Base-by-base conservation (phyloP, 2,888 invertebrate genomes). In the Hyles lineata region DNA sequence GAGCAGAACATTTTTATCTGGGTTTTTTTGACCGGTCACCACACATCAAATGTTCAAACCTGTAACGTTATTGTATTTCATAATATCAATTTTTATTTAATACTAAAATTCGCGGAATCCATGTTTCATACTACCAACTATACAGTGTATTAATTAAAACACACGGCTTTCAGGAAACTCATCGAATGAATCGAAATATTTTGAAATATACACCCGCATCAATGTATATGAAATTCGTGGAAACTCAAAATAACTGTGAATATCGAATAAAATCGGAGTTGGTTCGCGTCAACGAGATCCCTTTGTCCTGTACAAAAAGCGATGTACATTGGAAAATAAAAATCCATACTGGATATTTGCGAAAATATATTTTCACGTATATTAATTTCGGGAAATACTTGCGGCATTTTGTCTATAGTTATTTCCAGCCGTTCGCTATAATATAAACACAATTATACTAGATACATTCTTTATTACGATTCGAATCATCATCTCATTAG, bases 211-310 rank as follows among this genome's bases (percentile, higher is more conserved):
- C 17, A 60, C 60, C 23, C 6, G 25, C 60, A 23, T 11, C 60
- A 60, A 23, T 60, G 21, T 60, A 25, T 60, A 60, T 17, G 25
- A 60, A 60, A 60, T 60, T 60, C 60, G 60, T 6, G 25, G 60
- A 60, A 60, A 59, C 59, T 43, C 59, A 59, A 59, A 59, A 59
- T 43, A 55, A 55, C 17, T n/a, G 19, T 52, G 19, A 55, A 55
- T 60, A 25, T 25, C 25, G 23, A 60, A 60, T 60, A 29, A 60
- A 60, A 60, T 60, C 25, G 17, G 25, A 60, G 60, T 25, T 59
- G 21, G 23, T 59, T 59, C 21, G 23, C 23, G n/a, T 59, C 59
- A 59, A 60, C 60, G 6, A 9, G 25, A 25, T 25, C 11, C 60
- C 23, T 60, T 60, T 25, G 23, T 23, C 5, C 5, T 25, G 17